These are phyloP conservation scores for Gavialis gangeticus DNA, from an alignment of 2,113 vertebrate genomes.

Conservation along the genomic window DNA sequence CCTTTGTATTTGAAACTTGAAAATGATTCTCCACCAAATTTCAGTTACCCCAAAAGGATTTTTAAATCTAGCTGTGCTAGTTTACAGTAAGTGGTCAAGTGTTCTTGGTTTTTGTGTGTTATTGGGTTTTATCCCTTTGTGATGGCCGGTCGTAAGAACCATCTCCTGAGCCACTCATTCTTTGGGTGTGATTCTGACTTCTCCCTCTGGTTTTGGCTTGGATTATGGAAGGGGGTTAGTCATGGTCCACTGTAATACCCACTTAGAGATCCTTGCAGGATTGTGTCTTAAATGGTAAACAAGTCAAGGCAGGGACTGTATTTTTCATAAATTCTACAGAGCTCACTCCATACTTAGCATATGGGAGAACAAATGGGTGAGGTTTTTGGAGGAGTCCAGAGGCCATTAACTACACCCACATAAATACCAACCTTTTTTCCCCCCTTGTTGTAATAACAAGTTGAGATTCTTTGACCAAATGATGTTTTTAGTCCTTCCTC, in stretches of 20 bases:
- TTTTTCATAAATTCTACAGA: not conserved
- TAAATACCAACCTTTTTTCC: too few species aligned
- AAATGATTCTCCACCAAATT: not conserved
- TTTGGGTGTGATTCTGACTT: not conserved
- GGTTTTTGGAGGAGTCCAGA: not conserved
- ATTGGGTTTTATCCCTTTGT: not conserved
- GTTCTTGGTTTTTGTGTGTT: not conserved
- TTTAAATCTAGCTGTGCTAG: not conserved
- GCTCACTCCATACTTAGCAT: not conserved
- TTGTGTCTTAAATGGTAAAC: fast-evolving
- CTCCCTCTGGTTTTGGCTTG: not conserved
- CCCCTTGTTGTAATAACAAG: too few species aligned
- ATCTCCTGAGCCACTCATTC: not conserved
- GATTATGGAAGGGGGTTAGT: not conserved
- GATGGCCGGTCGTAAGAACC: not conserved
- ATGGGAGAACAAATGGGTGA: fast-evolving
- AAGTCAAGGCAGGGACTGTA: not conserved
- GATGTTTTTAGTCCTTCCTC: too few species aligned
- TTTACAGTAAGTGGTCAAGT: not conserved
- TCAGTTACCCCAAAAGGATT: not conserved
- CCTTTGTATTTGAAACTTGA: not conserved
- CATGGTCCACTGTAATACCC: not conserved
- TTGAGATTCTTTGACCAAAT: not conserved
- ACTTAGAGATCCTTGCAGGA: not conserved
- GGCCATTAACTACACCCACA: not conserved